A percentile compares a stretch with the other conserved stretches of the same genome.
Evolutionary conservation across 2,797 vertebrate genomes (phyloP).

Genomic region (Amblyraja radiata): DNA sequence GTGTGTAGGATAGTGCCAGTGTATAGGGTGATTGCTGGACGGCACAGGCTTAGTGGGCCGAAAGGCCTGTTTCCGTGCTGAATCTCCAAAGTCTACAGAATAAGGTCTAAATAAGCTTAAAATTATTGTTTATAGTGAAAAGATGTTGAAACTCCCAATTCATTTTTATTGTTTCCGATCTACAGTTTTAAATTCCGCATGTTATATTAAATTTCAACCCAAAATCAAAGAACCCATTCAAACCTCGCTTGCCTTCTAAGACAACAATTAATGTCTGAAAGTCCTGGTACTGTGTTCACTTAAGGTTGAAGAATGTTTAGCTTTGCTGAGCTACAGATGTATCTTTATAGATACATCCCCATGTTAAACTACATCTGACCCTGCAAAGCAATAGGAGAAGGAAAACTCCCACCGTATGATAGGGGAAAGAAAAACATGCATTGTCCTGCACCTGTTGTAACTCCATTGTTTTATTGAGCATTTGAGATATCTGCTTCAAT

Average conservation of each 20-base stretch:
- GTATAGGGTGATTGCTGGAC: too few relatives aligned
- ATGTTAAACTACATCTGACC: neutral
- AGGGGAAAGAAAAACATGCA: neutral
- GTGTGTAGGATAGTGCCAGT: too few relatives aligned
- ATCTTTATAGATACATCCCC: neutral
- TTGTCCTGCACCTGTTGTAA: neutral
- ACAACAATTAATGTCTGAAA: neutral
- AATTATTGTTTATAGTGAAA: neutral
- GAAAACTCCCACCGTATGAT: neutral
- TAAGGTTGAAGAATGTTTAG: neutral
- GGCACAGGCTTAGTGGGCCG: too few relatives aligned
- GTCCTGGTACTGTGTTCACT: neutral
- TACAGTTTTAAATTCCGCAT: neutral
- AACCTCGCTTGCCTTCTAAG: neutral
- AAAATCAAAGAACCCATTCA: neutral
- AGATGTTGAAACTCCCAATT: neutral
- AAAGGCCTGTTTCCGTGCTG: too few relatives aligned
- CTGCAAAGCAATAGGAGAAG: neutral
- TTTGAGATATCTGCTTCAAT: neutral
- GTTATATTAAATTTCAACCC: neutral
- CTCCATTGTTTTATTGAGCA: neutral
- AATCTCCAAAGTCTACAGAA: too few relatives aligned
- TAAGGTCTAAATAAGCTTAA: neutral
- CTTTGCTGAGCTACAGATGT: neutral
- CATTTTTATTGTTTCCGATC: neutral